Percentiles rank a stretch among this genome's conserved stretches.
These are phyloP conservation scores for Platysteira castanea DNA, from an alignment of 2,113 vertebrate genomes.

Conservation along the genomic window DNA sequence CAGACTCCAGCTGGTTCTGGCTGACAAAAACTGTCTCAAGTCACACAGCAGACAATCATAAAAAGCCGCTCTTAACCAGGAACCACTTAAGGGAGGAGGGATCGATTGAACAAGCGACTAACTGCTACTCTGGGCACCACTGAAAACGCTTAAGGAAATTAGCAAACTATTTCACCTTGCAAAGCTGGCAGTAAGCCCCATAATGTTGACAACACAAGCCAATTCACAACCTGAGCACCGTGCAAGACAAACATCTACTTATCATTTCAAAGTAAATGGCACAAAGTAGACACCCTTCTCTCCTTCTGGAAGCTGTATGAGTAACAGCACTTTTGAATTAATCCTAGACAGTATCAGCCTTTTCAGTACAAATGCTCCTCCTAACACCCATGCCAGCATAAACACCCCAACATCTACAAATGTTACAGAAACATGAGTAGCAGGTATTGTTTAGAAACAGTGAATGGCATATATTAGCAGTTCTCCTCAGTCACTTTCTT, in stretches of 20 bases:
- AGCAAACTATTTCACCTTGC: constrained; percentile 72
- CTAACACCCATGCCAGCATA: background rate
- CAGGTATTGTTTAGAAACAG: background rate
- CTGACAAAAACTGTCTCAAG: constrained; percentile 70
- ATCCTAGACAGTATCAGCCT: constrained; percentile 7
- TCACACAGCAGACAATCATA: constrained; percentile 71
- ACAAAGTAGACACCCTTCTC: constrained; percentile 4
- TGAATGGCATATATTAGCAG: background rate
- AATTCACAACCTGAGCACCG: background rate
- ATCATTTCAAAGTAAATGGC: constrained; percentile 46
- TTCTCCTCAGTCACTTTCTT: background rate
- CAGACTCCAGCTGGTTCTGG: constrained; percentile 67
- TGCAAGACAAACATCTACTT: constrained; percentile 50
- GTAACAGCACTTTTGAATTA: background rate
- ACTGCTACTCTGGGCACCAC: constrained; percentile 72
- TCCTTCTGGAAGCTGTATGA: background rate
- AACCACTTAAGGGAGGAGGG: constrained; percentile 69
- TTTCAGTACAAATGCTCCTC: background rate
- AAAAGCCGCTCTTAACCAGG: constrained; percentile 70
- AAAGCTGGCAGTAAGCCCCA: constrained; percentile 54
- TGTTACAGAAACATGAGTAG: background rate
- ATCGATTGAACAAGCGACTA: constrained; percentile 70
- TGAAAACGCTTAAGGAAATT: constrained; percentile 74
- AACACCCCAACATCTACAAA: background rate
- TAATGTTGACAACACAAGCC: constrained; percentile 46